These are phyloP conservation scores for Lindbergichthys nudifrons DNA, from an alignment of 2,797 vertebrate species.

Conservation along the genomic window DNA sequence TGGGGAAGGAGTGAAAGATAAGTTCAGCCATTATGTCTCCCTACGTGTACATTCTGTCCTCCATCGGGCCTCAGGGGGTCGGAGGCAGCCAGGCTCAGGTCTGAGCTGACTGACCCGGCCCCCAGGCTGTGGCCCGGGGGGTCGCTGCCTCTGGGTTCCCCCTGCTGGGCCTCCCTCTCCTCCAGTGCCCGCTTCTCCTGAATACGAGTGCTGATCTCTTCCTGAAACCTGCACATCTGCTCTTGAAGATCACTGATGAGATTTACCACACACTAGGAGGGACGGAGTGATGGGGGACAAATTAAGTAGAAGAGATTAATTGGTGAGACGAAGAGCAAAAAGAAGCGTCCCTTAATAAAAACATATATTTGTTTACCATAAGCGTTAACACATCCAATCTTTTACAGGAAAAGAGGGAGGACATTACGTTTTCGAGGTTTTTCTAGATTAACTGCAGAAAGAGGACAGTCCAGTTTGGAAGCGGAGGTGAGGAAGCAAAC, in stretches of 20 bases:
- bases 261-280: slow-evolving; percentile 95
- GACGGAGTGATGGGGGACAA: slow-evolving; percentile 24
- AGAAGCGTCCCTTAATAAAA: background rate
- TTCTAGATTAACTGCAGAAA: too few relatives aligned
- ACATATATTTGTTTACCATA: too few relatives aligned
- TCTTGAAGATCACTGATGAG: slow-evolving; percentile 99
- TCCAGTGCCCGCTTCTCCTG: slow-evolving; percentile 91
- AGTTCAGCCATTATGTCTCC: slow-evolving; percentile 83
- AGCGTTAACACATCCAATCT: too few relatives aligned
- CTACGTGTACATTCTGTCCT: slow-evolving; percentile 88
- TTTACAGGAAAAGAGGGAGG: too few relatives aligned
- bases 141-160: slow-evolving; percentile 70
- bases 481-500: too few relatives aligned
- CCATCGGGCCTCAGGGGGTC: slow-evolving; percentile 80
- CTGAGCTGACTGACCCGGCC: slow-evolving; percentile 66
- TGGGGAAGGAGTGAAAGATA: slow-evolving; percentile 59
- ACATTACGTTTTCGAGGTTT: background rate
- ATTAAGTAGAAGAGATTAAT: slow-evolving; percentile 19
- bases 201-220: slow-evolving; percentile 97
- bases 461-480: background rate
- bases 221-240: slow-evolving; percentile 98
- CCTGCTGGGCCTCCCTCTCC: slow-evolving; percentile 78
- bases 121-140: slow-evolving; percentile 66
- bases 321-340: slow-evolving; percentile 36
- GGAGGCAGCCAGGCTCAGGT: slow-evolving; percentile 69